Conservation (phyloP, 2,797 vertebrate genomes). For the Malurus splendens region DNA sequence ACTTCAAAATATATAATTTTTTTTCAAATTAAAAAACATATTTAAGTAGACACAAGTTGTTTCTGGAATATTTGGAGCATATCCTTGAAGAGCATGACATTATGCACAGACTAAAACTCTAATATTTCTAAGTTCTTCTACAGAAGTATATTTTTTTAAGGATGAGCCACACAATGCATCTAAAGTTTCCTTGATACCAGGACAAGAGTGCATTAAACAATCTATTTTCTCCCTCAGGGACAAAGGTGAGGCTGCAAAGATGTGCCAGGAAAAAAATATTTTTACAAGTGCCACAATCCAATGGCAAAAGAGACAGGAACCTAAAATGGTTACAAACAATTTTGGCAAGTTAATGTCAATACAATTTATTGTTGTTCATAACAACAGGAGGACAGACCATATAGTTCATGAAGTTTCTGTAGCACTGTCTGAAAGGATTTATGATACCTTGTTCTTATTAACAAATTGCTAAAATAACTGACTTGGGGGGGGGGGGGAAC, state of each 20-base stretch:
- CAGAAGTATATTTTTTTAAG: not conserved
- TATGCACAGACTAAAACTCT: not conserved
- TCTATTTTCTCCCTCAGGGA: not conserved
- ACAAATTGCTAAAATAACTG: not conserved
- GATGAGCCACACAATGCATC: not conserved
- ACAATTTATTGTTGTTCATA: not conserved
- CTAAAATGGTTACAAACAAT: not conserved
- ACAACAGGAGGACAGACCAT: not conserved
- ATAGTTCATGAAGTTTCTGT: not conserved
- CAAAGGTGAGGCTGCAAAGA: not conserved
- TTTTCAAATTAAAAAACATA: not conserved
- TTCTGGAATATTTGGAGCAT: not conserved
- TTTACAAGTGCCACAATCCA: conserved; percentile 5
- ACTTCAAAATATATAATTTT: not conserved
- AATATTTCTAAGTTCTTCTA: not conserved
- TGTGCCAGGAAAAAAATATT: conserved; percentile 10
- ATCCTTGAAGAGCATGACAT: not conserved
- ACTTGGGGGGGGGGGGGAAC: too few relatives aligned
- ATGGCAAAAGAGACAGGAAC: not conserved
- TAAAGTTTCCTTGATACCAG: not conserved
- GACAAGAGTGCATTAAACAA: not conserved
- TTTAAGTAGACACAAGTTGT: not conserved
- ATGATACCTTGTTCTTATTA: not conserved
- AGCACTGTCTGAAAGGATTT: not conserved
- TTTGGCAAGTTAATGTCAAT: not conserved